Percentiles rank a stretch among this genome's conserved stretches.
Evolutionary conservation across 2,113 vertebrate species (phyloP).

Genomic region (Globicephala melas): DNA sequence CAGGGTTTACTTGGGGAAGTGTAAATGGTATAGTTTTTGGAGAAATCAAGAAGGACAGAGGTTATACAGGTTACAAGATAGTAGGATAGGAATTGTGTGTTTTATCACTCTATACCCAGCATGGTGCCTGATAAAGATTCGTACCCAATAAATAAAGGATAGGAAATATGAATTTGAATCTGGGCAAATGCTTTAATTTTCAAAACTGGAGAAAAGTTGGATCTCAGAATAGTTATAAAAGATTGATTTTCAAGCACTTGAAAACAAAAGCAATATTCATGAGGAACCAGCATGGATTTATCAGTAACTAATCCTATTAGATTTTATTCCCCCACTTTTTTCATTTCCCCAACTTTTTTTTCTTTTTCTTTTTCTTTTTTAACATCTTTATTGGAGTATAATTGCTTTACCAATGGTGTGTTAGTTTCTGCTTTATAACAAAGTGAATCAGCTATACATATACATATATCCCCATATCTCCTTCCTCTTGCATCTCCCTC

Average conservation of each 20-base stretch:
- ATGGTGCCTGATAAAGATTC: neutral
- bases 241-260: neutral
- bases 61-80: neutral
- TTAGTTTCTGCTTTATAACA: too few relatives aligned
- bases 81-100: neutral
- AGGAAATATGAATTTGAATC: slow-evolving; percentile 13
- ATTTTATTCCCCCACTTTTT: neutral
- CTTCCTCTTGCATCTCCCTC: too few relatives aligned
- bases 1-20: neutral
- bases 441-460: too few relatives aligned
- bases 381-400: too few relatives aligned
- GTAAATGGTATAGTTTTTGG: neutral
- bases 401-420: too few relatives aligned
- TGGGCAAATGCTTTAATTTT: neutral
- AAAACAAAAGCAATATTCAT: neutral
- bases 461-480: too few relatives aligned
- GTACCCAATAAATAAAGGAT: neutral
- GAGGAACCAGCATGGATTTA: neutral
- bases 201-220: neutral
- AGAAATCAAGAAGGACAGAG: neutral
- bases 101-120: neutral
- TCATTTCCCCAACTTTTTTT: neutral
- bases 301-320: neutral
- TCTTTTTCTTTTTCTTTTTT: too few relatives aligned
- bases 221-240: neutral